phyloP scores from a whole-genome alignment of 2,113 vertebrate genomes.

The Sander lucioperca region DNA sequence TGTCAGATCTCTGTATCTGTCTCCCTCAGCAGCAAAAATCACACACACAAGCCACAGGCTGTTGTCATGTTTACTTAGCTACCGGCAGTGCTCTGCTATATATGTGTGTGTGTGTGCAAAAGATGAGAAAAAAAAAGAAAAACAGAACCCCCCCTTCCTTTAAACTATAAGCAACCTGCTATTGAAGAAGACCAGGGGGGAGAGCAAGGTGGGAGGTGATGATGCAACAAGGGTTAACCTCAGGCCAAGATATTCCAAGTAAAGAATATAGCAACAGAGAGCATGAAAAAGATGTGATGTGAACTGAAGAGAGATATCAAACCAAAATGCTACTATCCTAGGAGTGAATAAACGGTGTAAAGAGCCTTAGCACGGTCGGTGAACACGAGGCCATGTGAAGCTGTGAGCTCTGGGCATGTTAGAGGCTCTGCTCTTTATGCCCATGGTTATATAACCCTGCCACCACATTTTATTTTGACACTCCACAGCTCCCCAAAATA shows the following conservation, averaged over 20 bases:
- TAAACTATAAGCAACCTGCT: slow-evolving; percentile 17
- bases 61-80: slow-evolving; percentile 47
- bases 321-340: background rate
- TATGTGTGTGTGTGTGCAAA: background rate
- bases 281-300: slow-evolving; percentile 2
- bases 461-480: slow-evolving; percentile 11
- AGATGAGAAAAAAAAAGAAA: slow-evolving; percentile 22
- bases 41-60: slow-evolving; percentile 50
- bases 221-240: slow-evolving; percentile 47
- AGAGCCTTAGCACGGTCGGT: background rate
- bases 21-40: slow-evolving; percentile 43
- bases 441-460: slow-evolving; percentile 24
- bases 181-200: slow-evolving; percentile 31
- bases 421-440: slow-evolving; percentile 29
- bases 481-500: slow-evolving; percentile 11
- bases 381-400: slow-evolving; percentile 1
- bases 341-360: background rate
- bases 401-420: slow-evolving; percentile 14
- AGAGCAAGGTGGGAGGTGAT: slow-evolving; percentile 40
- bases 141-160: background rate
- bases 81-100: too few relatives aligned
- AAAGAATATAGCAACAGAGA: slow-evolving; percentile 30
- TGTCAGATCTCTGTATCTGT: slow-evolving; percentile 50
- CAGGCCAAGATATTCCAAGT: slow-evolving; percentile 36
- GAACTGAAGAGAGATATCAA: slow-evolving; percentile 27